Conservation (phyloP, 2,888 invertebrate species). For the Sclerodermus sp. region DNA sequence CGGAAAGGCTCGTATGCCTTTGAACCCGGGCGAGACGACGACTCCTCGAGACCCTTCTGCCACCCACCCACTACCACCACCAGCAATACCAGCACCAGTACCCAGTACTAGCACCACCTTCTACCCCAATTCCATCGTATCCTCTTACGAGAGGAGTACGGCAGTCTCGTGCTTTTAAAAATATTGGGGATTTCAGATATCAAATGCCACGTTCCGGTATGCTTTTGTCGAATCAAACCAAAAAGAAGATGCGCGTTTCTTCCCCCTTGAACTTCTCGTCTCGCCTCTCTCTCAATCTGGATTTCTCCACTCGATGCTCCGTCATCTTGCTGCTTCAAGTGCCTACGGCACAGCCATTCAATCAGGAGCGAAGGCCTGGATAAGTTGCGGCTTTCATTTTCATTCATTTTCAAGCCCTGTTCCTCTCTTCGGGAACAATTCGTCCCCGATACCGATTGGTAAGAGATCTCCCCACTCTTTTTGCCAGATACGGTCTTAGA, state of each 20-base stretch:
- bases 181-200: constrained; percentile 58
- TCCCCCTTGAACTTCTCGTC: constrained; percentile 1
- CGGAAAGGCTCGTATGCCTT: constrained; percentile 44
- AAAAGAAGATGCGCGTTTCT: constrained; percentile 24
- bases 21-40: constrained; percentile 45
- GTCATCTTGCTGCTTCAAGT: constrained; percentile 19
- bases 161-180: constrained; percentile 54
- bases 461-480: constrained; percentile 9
- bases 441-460: constrained; percentile 37
- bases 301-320: constrained; percentile 1
- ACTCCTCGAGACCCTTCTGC: constrained; percentile 36
- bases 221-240: constrained; percentile 35
- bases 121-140: neutral
- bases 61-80: constrained; percentile 20
- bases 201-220: constrained; percentile 38
- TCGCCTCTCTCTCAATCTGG: constrained; percentile 9
- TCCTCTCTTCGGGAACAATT: constrained; percentile 17
- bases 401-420: constrained; percentile 8
- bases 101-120: neutral
- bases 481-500: neutral
- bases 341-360: constrained; percentile 56
- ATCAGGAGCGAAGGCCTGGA: constrained; percentile 49
- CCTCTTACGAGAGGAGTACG: constrained; percentile 16
- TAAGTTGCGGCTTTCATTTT: constrained; percentile 49
- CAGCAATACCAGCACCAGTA: constrained; percentile 12